These are phyloP conservation scores for Catharus ustulatus DNA, from an alignment of 2,797 vertebrate species.

Conservation along the genomic window DNA sequence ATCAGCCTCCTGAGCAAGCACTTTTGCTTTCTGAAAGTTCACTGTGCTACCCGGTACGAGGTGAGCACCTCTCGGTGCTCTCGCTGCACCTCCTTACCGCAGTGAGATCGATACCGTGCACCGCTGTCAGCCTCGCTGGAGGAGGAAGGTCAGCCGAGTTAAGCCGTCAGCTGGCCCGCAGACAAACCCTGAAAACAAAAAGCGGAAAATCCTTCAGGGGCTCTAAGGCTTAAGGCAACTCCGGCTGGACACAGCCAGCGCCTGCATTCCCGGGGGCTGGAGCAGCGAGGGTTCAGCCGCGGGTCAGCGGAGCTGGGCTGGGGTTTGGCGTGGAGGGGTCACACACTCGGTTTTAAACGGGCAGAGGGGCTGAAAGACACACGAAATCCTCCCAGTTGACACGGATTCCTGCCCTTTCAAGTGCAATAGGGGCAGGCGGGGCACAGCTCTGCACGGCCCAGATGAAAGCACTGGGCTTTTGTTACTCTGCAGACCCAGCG, in stretches of 20 bases:
- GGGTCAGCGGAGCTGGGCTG: neutral
- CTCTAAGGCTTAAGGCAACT: neutral
- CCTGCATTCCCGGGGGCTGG: neutral
- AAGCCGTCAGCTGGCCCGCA: neutral
- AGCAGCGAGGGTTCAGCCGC: neutral
- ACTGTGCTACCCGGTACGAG: neutral
- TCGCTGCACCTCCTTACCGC: constrained; percentile 10
- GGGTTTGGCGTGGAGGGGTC: neutral
- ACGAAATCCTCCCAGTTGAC: neutral
- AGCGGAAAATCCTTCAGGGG: neutral
- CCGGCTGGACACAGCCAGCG: neutral
- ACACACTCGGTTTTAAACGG: fast-evolving
- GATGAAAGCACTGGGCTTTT: neutral
- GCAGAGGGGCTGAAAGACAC: neutral
- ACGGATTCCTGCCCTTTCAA: neutral
- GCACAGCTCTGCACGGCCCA: neutral
- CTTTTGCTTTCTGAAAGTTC: constrained; percentile 46
- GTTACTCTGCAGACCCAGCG: neutral
- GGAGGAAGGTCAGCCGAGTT: neutral
- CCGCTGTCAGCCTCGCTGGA: neutral
- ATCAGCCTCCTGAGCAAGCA: constrained; percentile 34
- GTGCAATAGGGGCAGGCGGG: neutral
- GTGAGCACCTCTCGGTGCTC: constrained; percentile 19
- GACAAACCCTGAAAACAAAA: neutral
- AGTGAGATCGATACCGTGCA: constrained; percentile 44